Evolutionary conservation across 2,888 invertebrate genomes (phyloP).

Genomic region (Agonopterix alstromeriana): DNA sequence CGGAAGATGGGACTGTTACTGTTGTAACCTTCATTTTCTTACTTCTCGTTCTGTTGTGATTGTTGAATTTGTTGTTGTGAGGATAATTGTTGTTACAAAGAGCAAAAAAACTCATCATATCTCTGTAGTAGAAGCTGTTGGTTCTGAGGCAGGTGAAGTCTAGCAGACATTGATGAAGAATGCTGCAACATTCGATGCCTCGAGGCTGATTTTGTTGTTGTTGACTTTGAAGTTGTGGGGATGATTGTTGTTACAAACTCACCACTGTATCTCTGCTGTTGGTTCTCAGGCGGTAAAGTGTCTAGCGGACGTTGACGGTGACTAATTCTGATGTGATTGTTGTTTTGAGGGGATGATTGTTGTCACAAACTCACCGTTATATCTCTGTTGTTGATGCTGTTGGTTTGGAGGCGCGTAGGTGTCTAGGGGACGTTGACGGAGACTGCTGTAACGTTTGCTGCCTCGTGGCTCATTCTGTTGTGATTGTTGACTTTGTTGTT

Average conservation of each 20-base stretch:
- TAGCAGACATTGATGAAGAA: slow-evolving; percentile 74
- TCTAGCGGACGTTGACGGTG: slow-evolving; percentile 66
- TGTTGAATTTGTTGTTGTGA: not conserved
- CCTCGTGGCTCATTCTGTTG: slow-evolving; percentile 32
- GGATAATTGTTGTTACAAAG: not conserved
- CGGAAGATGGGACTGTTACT: slow-evolving; percentile 29
- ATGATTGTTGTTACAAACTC: too few species aligned
- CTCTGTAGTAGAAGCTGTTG: slow-evolving; percentile 25
- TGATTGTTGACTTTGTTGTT: not conserved
- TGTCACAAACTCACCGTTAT: slow-evolving; percentile 33
- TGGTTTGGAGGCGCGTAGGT: slow-evolving; percentile 54
- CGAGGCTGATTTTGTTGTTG: slow-evolving; percentile 15
- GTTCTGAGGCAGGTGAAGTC: slow-evolving; percentile 64
- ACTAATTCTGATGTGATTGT: too few species aligned
- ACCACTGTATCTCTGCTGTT: slow-evolving; percentile 10
- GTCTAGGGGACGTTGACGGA: slow-evolving; percentile 77
- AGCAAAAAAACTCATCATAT: slow-evolving; percentile 37
- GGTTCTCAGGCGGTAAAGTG: slow-evolving; percentile 54
- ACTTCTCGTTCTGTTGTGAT: too few species aligned
- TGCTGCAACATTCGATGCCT: slow-evolving; percentile 78
- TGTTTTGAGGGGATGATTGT: too few species aligned
- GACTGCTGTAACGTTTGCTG: slow-evolving; percentile 76
- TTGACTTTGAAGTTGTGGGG: not conserved
- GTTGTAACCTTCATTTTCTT: slow-evolving; percentile 77
- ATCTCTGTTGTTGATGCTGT: slow-evolving; percentile 30